Evolutionary conservation across 2,888 invertebrate species (phyloP).

Genomic region (Thyatira batis): DNA sequence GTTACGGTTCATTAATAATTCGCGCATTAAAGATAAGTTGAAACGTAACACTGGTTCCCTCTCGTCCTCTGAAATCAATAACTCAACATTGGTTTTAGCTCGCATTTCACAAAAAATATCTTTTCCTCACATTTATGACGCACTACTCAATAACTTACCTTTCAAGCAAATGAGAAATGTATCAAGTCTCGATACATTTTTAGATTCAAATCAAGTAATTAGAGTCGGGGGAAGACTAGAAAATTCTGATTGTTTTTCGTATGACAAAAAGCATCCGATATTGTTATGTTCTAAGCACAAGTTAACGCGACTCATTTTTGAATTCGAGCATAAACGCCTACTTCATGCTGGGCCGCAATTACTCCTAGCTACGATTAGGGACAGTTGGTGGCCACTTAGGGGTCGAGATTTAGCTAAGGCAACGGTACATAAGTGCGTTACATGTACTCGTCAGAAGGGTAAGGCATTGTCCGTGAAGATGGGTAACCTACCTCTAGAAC

Average conservation of each 20-base stretch:
- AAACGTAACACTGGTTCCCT: not conserved
- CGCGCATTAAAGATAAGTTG: not conserved
- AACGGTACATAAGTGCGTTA: slow-evolving; percentile 8
- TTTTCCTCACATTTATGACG: not conserved
- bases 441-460: slow-evolving; percentile 6
- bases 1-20: not conserved
- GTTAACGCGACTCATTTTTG: not conserved
- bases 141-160: not conserved
- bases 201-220: not conserved
- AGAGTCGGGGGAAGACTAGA: not conserved
- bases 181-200: not conserved
- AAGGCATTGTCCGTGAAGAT: slow-evolving; percentile 2
- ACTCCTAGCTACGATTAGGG: slow-evolving; percentile 3
- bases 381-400: slow-evolving; percentile 8
- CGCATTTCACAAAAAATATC: not conserved
- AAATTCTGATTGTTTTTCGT: not conserved
- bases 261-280: not conserved
- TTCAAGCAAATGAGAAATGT: not conserved
- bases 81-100: not conserved
- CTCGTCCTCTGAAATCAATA: not conserved
- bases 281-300: not conserved
- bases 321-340: not conserved
- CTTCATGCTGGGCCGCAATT: slow-evolving; percentile 6
- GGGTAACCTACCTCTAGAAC: slow-evolving; percentile 1
- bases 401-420: slow-evolving; percentile 7